Base-by-base conservation (phyloP, 1,140 invertebrate genomes). In the Heliconius himera region DNA sequence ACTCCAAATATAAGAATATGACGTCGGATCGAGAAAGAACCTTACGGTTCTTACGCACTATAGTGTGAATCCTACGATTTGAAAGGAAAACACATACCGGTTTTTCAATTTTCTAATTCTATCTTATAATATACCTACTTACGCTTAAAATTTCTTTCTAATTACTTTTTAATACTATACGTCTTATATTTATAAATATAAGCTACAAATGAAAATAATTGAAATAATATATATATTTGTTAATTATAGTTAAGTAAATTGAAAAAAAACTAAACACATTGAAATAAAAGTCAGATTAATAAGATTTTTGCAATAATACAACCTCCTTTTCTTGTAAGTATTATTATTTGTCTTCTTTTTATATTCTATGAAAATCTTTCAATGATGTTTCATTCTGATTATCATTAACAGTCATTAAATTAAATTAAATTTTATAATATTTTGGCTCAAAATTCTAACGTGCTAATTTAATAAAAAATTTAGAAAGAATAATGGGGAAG, bases 401-500 rank as follows among this genome's bases (percentile, higher is more conserved):
- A 26, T 26, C 22, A 54, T 54, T n/a, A n/a, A 56, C n/a, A 33
- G n/a, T 60, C 51, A 16, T 38, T 46, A 13, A 72, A 38, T 6
- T 38, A n/a, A 20, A 26, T 72, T 72, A 51, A 26, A 26, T 26
- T 26, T 26, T 36, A 46, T 29, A 75, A 46, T 29, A 71, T n/a
- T 74, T 74, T 1, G 36, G 70, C n/a, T 73, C 49, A 81, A 81
- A 81, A 81, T 81, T 78, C 22, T 70, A 60, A 22, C 46, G 70
- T 76, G 41, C 18, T 73, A 41, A 16, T 41, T 73, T 73, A 60
- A 22, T 51, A 60, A 29, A 26, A 74, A 75, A 36, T 80, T 71
- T 75, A 26, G 33, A 38, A 83, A 26, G 41, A 38, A 82, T 78
- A 77, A 88, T 89, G 87, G 83, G 54, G 70, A 89, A 86, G 66